Evolutionary conservation across 2,113 vertebrate species (phyloP).

Genomic region (Speoplatyrhinus poulsoni): DNA sequence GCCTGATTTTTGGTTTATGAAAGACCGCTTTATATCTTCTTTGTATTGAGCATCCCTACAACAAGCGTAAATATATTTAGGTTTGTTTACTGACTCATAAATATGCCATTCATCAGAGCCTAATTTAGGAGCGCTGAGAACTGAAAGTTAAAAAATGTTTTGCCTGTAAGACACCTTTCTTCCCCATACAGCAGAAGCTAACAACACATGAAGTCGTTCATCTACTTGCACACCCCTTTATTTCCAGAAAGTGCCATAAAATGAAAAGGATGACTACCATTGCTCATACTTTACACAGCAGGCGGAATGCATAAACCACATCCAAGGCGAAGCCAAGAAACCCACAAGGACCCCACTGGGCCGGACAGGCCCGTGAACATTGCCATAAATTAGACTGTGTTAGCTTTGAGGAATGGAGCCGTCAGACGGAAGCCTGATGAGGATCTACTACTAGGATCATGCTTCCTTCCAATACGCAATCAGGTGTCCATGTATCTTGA

Average conservation of each 20-base stretch:
- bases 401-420: conserved; percentile 48
- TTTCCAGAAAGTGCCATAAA: conserved; percentile 53
- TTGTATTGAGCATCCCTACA: no score
- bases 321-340: conserved; percentile 61
- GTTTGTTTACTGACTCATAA: no score
- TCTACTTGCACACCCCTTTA: conserved; percentile 25
- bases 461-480: conserved; percentile 15
- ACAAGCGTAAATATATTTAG: no score
- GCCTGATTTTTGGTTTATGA: not conserved
- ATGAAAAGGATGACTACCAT: conserved; percentile 57
- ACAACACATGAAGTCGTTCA: conserved; percentile 19
- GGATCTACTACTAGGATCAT: not conserved
- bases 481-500: conserved; percentile 11
- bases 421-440: conserved; percentile 25
- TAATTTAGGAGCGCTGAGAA: no score
- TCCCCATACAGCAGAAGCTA: conserved; percentile 11
- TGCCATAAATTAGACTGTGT: conserved; percentile 55
- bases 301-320: conserved; percentile 60
- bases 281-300: conserved; percentile 45
- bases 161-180: conserved; percentile 26
- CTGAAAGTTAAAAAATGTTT: conserved; percentile 2
- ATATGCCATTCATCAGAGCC: no score
- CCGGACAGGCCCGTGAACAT: conserved; percentile 33
- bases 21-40: not conserved
- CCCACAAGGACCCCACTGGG: conserved; percentile 64